Conservation (phyloP, 2,797 vertebrate genomes). For the Syndactyla subalaris region DNA sequence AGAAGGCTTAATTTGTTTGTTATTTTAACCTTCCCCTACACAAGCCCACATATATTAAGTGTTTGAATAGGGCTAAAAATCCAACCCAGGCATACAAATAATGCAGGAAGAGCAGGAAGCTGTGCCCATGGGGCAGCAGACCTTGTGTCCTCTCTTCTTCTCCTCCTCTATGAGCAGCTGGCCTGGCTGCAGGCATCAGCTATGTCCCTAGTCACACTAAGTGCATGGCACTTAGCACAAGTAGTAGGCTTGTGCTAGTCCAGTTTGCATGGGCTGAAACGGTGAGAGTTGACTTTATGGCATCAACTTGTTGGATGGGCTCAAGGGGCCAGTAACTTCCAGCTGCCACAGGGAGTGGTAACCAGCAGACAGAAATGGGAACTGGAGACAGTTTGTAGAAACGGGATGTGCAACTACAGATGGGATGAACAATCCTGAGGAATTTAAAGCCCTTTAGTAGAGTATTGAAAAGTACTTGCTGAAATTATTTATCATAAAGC, state of each 20-base stretch:
- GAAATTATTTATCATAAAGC: neutral
- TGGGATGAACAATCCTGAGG: neutral
- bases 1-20: neutral
- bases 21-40: neutral
- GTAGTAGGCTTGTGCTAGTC: neutral
- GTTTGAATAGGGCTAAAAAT: neutral
- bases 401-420: neutral
- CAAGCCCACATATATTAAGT: neutral
- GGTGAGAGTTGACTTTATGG: neutral
- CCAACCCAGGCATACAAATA: neutral
- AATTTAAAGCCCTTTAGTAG: neutral
- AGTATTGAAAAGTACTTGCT: neutral
- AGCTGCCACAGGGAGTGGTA: neutral
- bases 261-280: rapidly evolving
- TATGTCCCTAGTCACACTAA: neutral
- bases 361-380: neutral
- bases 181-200: neutral
- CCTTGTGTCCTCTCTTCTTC: neutral
- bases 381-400: neutral
- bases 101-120: rapidly evolving
- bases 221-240: too few relatives aligned
- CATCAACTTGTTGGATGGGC: too few relatives aligned
- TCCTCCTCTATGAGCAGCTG: neutral
- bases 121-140: rapidly evolving
- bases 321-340: rapidly evolving